Evolutionary conservation across 2,797 vertebrate genomes (phyloP), one percentile per base, ranked within the genome.

Genomic region (Poeciliopsis infans): DNA sequence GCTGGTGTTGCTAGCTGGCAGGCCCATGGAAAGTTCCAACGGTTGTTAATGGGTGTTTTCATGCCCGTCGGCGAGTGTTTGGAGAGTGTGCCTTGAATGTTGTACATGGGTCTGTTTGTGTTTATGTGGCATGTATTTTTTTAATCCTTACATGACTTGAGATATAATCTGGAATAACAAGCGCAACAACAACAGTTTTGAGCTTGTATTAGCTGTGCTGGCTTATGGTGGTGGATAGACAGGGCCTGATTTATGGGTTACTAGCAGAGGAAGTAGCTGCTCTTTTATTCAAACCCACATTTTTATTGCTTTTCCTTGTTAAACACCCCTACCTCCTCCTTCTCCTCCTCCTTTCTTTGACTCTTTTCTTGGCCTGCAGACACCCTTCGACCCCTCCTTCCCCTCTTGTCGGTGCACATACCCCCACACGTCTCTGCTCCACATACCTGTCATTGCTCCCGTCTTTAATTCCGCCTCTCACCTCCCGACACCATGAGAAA

Each of bases 11-110:
- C 81, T 86, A 43, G 91, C 86, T 91, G 92, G 91, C 91, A 83
- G 79, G 81, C 53, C 78, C 87, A 76, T 92, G 93, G 94, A 95
- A 94, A 94, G 91, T 95, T 94, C 90, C 85, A 78, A 83, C 78
- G 4, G 79, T 79, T 12, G 51, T 89, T 94, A 91, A 94, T 88
- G 87, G 87, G 79, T 89, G 90, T 91, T 93, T 92, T 90, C 89
- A 91, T 89, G 90, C 85, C 87, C 69, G 82, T 61, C 82, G 87
- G 79, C 88, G 87, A 88, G 86, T 41, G 43, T 80, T 83, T 72
- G 39, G 68, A 89, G 81, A 85, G 79, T 83, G 85, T 86, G 49
- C 89, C 85, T 91, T 71, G 51, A 85, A 78, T 75, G 81, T 83
- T 49, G 71, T 71, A 20, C 72, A 64, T 69, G 12, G 51, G 61